These are phyloP conservation scores for Bruchidius siliquastri DNA, from an alignment of 2,888 invertebrate genomes.

Conservation along the genomic window DNA sequence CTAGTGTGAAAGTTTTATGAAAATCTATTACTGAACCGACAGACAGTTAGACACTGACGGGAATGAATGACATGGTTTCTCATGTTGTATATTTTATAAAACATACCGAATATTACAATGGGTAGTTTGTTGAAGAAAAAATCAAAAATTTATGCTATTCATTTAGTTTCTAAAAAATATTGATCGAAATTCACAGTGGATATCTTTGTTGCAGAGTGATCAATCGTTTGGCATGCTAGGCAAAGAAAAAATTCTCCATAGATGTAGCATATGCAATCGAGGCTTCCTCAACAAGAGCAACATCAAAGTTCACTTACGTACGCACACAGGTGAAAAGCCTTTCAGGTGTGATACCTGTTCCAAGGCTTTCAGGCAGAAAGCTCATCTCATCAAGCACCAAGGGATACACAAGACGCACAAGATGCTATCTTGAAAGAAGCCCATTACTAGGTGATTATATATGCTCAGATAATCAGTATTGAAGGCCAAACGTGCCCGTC, in stretches of 20 bases:
- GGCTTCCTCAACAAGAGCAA: constrained; percentile 91
- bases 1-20: too few relatives aligned
- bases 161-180: too few relatives aligned
- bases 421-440: background rate
- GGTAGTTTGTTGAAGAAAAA: too few relatives aligned
- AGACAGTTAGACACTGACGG: too few relatives aligned
- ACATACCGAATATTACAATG: too few relatives aligned
- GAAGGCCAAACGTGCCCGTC: background rate
- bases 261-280: constrained; percentile 85
- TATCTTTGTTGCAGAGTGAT: constrained; percentile 33
- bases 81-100: too few relatives aligned
- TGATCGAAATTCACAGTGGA: background rate
- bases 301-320: constrained; percentile 87
- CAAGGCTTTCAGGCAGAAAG: constrained; percentile 89
- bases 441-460: background rate
- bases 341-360: constrained; percentile 88
- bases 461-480: background rate
- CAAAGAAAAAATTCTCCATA: constrained; percentile 87
- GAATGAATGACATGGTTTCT: too few relatives aligned
- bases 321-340: constrained; percentile 90
- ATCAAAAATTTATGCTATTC: too few relatives aligned
- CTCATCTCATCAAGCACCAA: constrained; percentile 89
- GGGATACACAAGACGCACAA: constrained; percentile 80
- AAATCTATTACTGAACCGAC: too few relatives aligned
- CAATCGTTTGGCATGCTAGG: constrained; percentile 68